Conservation (phyloP, 1,140 invertebrate genomes). For the Arion vulgaris region DNA sequence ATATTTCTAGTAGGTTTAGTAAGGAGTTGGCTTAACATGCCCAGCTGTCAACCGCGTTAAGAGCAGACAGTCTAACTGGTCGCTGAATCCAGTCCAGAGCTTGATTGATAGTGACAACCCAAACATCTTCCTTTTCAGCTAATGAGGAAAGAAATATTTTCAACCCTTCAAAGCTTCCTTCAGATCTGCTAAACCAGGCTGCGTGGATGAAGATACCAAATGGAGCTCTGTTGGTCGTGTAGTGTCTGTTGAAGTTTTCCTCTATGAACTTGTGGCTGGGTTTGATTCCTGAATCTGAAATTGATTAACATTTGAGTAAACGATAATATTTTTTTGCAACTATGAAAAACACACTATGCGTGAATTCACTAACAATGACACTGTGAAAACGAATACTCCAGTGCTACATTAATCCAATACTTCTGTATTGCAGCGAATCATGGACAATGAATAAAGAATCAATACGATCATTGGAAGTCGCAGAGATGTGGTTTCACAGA, state of each 20-base stretch:
- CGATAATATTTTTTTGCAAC: no score
- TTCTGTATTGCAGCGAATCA: no score
- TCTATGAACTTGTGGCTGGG: slow-evolving; percentile 39
- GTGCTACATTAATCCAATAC: no score
- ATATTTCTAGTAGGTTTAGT: no score
- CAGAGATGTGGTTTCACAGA: no score
- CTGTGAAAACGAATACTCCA: no score
- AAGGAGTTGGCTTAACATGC: slow-evolving; percentile 40
- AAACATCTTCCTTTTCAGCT: slow-evolving; percentile 49
- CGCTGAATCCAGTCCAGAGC: slow-evolving; percentile 55
- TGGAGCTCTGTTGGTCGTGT: slow-evolving; percentile 87
- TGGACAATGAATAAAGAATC: no score
- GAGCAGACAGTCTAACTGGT: slow-evolving; percentile 71
- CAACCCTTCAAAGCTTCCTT: slow-evolving; percentile 76
- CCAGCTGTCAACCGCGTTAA: slow-evolving; percentile 40
- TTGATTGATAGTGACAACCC: slow-evolving; percentile 49
- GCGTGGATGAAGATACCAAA: slow-evolving; percentile 96
- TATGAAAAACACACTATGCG: no score
- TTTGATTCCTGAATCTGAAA: slow-evolving; percentile 23
- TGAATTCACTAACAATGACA: no score
- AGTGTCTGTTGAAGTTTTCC: slow-evolving; percentile 50
- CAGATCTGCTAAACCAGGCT: slow-evolving; percentile 89
- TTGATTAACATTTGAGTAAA: not conserved
- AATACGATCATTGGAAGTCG: no score
- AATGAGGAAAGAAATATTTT: slow-evolving; percentile 87